A percentile compares a stretch with the other conserved stretches of the same genome.
Evolutionary conservation across 2,797 vertebrate species (phyloP).

Genomic region (Monodelphis domestica): DNA sequence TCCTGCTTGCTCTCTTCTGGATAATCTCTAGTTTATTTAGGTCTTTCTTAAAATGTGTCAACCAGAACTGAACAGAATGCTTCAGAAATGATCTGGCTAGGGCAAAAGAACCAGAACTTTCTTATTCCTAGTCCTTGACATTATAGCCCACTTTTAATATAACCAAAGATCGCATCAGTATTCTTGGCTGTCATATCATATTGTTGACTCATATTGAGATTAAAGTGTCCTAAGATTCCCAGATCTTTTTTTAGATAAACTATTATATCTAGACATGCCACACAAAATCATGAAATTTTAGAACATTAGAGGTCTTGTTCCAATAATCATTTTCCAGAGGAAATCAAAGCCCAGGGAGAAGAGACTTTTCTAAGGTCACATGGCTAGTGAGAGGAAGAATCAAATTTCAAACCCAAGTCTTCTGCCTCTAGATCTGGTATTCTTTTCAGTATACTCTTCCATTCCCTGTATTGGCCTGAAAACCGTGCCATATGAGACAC

Average conservation of each 20-base stretch:
- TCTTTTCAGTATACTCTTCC: not conserved
- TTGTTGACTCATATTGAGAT: not conserved
- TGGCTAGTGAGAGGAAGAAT: no score
- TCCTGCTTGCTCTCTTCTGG: not conserved
- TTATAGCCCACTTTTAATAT: not conserved
- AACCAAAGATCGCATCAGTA: not conserved
- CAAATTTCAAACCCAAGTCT: not conserved
- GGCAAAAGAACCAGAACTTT: not conserved
- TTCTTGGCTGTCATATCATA: not conserved
- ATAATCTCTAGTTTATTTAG: not conserved
- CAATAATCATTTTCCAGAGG: not conserved
- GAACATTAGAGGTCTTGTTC: not conserved
- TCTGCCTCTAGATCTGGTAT: not conserved
- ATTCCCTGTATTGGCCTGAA: not conserved
- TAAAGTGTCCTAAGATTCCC: not conserved
- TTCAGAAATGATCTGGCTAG: not conserved
- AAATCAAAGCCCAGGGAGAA: not conserved
- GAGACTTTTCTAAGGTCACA: not conserved
- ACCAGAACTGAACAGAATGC: not conserved
- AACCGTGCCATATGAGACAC: not conserved
- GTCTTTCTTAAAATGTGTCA: not conserved
- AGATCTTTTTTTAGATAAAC: not conserved
- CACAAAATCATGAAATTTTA: not conserved
- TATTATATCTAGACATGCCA: not conserved
- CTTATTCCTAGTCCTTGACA: no score